Conservation (phyloP, 2,113 vertebrate species). For the Gallinago paraguaiae region DNA sequence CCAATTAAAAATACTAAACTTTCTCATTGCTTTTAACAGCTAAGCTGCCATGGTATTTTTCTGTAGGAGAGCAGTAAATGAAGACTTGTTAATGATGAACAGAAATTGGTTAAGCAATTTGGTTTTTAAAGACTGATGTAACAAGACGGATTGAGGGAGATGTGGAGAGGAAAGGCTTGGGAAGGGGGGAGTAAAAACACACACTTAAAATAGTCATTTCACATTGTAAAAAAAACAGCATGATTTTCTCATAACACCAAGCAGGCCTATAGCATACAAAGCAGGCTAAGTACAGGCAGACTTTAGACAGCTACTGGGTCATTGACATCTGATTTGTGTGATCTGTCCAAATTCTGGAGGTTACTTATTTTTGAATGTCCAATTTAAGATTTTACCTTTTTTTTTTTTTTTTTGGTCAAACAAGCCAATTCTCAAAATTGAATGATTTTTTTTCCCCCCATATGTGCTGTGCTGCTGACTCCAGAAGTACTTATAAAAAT, state of each 20-base stretch:
- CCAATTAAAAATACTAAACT: not conserved
- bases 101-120: conserved; percentile 35
- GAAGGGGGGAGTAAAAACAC: conserved; percentile 59
- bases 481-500: conserved; percentile 49
- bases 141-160: conserved; percentile 35
- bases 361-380: not conserved
- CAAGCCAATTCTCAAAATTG: not conserved
- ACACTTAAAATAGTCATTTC: conserved; percentile 75
- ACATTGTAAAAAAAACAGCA: conserved; percentile 72
- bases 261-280: conserved; percentile 80
- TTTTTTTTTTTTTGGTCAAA: not conserved
- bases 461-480: conserved; percentile 45
- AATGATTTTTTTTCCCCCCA: not conserved
- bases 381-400: not conserved
- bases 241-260: conserved; percentile 76
- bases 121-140: conserved; percentile 64
- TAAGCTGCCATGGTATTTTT: not conserved
- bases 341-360: conserved; percentile 61
- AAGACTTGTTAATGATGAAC: conserved; percentile 53
- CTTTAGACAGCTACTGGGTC: conserved; percentile 87
- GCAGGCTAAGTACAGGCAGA: conserved; percentile 96
- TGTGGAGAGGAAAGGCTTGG: conserved; percentile 39
- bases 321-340: conserved; percentile 47
- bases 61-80: not conserved
- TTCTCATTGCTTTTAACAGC: conserved; percentile 3